Base-by-base conservation (phyloP, 1,140 invertebrate genomes). In the Drosophila obscura region DNA sequence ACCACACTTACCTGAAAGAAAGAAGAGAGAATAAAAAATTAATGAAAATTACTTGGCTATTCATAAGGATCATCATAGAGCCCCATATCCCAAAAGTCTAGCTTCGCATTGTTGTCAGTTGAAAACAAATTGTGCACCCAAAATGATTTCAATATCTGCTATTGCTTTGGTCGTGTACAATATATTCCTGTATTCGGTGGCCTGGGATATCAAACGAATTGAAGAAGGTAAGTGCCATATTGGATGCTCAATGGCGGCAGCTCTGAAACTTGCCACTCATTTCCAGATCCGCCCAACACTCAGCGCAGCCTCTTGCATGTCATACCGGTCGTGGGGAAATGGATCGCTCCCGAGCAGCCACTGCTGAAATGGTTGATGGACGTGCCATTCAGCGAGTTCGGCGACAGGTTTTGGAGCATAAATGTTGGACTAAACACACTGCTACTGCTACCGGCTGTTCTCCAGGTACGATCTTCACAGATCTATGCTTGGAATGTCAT, bases 1-100 rank as follows among this genome's bases (percentile, higher is more conserved):
- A 76, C 72, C 57, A 49, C 50, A 82, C 82, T 87, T 87, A 87
- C 82, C 82, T 87, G 81, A 13, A 84, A 65, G 7, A 63, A 6
- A 69, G 15, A 6, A 69, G 15, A 59, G 19, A 60, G 50, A 44
- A 51, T 48, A 39, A 43, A 9, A 41, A 11, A 66, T 24, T 7
- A 22, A 52, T 44, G 15, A 5, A 59, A 55, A 28, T 57, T 52
- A 59, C 24, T 31, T 49, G 15, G 16, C 16, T 46, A 28, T 60
- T 53, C 9, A 50, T 28, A 58, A 45, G 48, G 46, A 26, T 46
- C 39, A 49, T 43, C 4, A 22, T 15, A 24, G 13, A 26, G 22
- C 22, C 35, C 35, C 11, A 39, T 11, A 39, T 13, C 11, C 35
- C 26, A 7, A 9, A 35, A 35, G 19, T 19, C 19, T 19, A 1